Percentiles rank a stretch among this genome's conserved stretches.
phyloP scores from a whole-genome alignment of 2,113 vertebrate genomes.

The Phyllostomus discolor region DNA sequence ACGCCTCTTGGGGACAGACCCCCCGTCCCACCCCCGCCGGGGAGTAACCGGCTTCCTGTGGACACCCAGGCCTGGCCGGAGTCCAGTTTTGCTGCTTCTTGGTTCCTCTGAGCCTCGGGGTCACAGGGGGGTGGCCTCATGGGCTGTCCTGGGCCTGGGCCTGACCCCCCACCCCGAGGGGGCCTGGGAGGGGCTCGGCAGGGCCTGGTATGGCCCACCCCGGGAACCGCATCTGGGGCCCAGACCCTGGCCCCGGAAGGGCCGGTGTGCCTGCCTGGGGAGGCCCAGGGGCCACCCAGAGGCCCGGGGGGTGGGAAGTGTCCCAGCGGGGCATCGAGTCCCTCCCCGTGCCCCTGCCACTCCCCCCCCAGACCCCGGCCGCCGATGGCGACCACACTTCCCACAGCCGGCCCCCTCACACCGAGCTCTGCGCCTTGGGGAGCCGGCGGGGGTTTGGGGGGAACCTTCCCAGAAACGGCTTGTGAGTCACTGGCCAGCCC shows the following conservation, averaged over 20 bases:
- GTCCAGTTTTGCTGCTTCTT: background rate
- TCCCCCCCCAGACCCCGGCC: background rate
- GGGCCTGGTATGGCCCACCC: rapidly evolving
- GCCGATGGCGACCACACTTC: background rate
- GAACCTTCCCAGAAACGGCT: constrained; percentile 22
- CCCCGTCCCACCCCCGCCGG: background rate
- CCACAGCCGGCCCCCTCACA: background rate
- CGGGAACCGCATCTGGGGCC: no score
- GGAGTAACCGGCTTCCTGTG: background rate
- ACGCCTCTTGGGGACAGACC: background rate
- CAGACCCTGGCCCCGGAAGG: background rate
- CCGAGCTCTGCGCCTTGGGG: background rate
- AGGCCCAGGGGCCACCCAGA: background rate
- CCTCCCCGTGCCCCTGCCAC: rapidly evolving
- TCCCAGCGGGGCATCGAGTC: rapidly evolving
- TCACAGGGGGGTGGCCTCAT: rapidly evolving
- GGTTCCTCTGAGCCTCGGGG: rapidly evolving
- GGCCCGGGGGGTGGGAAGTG: rapidly evolving
- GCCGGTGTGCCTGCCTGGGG: rapidly evolving
- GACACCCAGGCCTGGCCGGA: background rate
- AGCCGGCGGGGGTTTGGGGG: background rate
- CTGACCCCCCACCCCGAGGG: rapidly evolving
- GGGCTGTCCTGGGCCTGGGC: background rate
- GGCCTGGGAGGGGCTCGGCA: rapidly evolving
- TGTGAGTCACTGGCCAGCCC: constrained; percentile 44